Percentiles rank a stretch among this genome's conserved stretches.
phyloP scores from a whole-genome alignment of 2,888 invertebrate species.

The Andrena minutula region DNA sequence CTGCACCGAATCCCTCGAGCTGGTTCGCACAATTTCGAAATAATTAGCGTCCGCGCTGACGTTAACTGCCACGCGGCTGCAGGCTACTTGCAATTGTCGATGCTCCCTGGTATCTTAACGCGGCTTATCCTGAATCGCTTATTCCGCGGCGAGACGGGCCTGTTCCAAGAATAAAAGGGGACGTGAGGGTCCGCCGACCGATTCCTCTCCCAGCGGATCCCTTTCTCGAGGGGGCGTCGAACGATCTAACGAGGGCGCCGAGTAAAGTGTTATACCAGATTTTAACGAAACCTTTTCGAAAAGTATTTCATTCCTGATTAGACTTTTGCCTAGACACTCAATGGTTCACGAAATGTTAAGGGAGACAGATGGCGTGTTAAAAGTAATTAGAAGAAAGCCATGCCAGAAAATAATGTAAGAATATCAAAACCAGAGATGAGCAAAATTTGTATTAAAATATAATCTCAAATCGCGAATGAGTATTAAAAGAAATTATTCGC shows the following conservation, averaged over 20 bases:
- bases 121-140: constrained; percentile 43
- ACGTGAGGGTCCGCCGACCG: background rate
- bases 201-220: background rate
- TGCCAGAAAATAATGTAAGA: no score
- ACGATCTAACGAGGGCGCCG: background rate
- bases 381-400: no score
- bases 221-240: constrained; percentile 13
- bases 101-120: constrained; percentile 19
- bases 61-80: background rate
- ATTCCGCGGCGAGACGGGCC: constrained; percentile 23
- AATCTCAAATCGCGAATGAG: no score
- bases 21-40: constrained; percentile 4
- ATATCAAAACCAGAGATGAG: no score
- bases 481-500: no score
- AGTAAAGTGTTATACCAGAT: no score
- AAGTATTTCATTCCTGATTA: no score
- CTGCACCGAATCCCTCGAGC: background rate
- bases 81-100: constrained; percentile 19
- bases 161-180: constrained; percentile 31
- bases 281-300: no score
- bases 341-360: no score
- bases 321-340: no score
- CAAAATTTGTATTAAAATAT: no score
- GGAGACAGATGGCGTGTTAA: no score
- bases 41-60: constrained; percentile 20